Evolutionary conservation across 2,113 vertebrate genomes (phyloP), one percentile per base, ranked within the genome.

Genomic region (Noctilio leporinus): DNA sequence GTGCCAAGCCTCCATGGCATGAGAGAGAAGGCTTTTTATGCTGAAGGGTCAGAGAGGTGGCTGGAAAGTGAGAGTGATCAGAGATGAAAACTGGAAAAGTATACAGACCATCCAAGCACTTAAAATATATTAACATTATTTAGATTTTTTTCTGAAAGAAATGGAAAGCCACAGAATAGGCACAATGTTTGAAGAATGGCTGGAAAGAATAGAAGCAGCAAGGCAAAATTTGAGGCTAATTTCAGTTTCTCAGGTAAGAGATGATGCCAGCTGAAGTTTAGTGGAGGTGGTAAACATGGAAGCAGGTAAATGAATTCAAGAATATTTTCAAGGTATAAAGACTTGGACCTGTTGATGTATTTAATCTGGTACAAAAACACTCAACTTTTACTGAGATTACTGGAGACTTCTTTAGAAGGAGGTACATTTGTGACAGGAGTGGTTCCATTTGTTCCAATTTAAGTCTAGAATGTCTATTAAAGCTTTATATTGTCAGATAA

Each of bases 31-130:
- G 26, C n/a, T 57, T n/a, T 40, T 2, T 38, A 2, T 65, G 67
- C 20, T 26, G 0, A 75, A 76, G 43, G 22, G n/a, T 33, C 38
- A 72, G n/a, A 86, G 10, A 45, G 14, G 38, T 30, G 35, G n/a
- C 0, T 28, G 59, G 16, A 69, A 20, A 45, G 20, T 10, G 5
- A n/a, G 2, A 67, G 1, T 26, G 5, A 1, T 45, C n/a, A 38
- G 14, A 86, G n/a, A 83, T 76, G 16, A 59, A 59, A 86, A 26
- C 2, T 65, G 16, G 45, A 85, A 24, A 51, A 67, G 10, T 10
- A 53, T 1, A 16, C 0, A 35, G 6, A 28, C 2, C 26, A 85
- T 40, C 47, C 43, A 86, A 24, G 5, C 30, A 3, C 22, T 65
- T 57, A 57, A 33, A 89, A 77, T 16, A 26, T 10, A 65, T 10